Conservation (phyloP, 92 coral and sea anemone species). For the Paragorgia papillata region DNA sequence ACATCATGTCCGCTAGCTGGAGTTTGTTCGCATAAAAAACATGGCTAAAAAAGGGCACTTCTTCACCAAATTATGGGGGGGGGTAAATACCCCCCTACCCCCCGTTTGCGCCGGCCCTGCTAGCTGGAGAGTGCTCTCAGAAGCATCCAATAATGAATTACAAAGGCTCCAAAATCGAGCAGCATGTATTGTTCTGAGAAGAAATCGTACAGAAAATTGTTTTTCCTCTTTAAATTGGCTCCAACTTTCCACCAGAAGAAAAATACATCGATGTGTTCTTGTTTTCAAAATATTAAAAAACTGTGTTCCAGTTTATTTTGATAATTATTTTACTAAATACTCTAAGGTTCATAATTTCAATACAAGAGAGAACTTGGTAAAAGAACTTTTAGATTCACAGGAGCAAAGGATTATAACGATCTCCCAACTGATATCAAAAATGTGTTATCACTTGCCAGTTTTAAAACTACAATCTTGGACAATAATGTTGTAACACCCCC, state of each 20-base stretch:
- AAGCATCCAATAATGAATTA: not conserved
- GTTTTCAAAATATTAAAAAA: constrained; percentile 1
- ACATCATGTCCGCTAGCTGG: too few species aligned
- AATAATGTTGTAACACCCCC: too few species aligned
- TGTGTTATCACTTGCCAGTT: too few species aligned
- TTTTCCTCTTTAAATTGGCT: not conserved
- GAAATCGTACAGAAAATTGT: not conserved
- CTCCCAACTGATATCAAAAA: too few species aligned
- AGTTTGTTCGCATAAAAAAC: too few species aligned
- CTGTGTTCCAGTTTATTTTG: not conserved
- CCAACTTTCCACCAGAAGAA: not conserved
- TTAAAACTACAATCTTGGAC: too few species aligned
- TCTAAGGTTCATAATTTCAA: not conserved
- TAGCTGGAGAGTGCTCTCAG: constrained; percentile 4
- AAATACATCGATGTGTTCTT: not conserved
- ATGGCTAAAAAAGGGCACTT: too few species aligned
- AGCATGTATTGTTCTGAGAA: not conserved
- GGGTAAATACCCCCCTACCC: too few species aligned
- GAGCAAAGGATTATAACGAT: too few species aligned
- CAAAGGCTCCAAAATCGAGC: constrained; percentile 22
- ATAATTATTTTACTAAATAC: not conserved
- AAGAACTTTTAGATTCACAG: constrained; percentile 8
- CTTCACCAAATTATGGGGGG: too few species aligned
- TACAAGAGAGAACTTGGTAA: constrained; percentile 17
- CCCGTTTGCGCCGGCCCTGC: too few species aligned